A percentile compares a stretch with the other conserved stretches of the same genome.
Evolutionary conservation across 2,113 vertebrate genomes (phyloP).

Genomic region (Pycnonotus jocosus): DNA sequence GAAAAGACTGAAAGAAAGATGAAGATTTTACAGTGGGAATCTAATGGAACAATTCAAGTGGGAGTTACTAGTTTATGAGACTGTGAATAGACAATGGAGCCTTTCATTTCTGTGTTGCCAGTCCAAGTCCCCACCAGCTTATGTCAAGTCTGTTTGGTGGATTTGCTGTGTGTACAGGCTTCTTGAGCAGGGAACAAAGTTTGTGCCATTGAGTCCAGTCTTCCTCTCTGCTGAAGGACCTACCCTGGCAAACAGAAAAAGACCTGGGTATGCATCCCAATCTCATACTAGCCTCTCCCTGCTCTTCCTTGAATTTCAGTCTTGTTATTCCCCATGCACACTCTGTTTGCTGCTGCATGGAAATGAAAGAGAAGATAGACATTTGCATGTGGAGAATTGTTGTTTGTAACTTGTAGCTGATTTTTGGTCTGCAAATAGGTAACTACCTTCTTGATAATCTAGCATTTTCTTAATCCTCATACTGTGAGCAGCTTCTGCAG

Average conservation of each 20-base stretch:
- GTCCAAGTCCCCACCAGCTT: background rate
- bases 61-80: background rate
- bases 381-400: background rate
- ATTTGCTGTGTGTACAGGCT: background rate
- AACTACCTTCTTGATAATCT: background rate
- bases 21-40: background rate
- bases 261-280: background rate
- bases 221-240: background rate
- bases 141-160: background rate
- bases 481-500: background rate
- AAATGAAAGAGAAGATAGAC: background rate
- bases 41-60: background rate
- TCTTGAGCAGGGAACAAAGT: background rate
- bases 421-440: background rate
- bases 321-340: background rate
- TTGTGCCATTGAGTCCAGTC: background rate
- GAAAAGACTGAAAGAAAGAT: background rate
- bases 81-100: conserved; percentile 5
- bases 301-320: background rate
- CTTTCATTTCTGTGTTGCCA: background rate
- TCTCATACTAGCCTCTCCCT: background rate
- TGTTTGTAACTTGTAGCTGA: background rate
- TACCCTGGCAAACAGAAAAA: background rate
- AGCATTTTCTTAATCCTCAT: background rate
- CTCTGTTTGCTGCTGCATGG: background rate